These are phyloP conservation scores for Aspidoscelis tigris DNA, from an alignment of 2,113 vertebrate species.

Conservation along the genomic window DNA sequence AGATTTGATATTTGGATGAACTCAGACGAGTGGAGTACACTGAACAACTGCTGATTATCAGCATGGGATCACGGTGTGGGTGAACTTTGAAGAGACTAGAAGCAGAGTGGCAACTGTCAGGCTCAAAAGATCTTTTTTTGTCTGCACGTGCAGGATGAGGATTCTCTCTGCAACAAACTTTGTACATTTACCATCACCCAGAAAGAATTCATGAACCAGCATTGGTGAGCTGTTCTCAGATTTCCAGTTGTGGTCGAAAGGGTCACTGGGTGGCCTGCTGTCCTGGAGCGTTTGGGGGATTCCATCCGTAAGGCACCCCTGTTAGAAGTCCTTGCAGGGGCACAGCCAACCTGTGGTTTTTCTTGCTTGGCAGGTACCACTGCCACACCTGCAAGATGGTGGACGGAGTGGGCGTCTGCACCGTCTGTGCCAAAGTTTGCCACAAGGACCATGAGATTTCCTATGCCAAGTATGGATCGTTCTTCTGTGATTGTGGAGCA, in stretches of 20 bases:
- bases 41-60: too few relatives aligned
- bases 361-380: slow-evolving; percentile 87
- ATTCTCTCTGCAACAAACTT: slow-evolving; percentile 98
- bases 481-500: slow-evolving; percentile 99
- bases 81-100: too few relatives aligned
- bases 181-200: slow-evolving; percentile 99
- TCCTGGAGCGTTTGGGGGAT: background rate
- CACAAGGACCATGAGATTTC: slow-evolving; percentile 99
- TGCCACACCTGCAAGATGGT: slow-evolving; percentile 99
- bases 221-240: slow-evolving; percentile 85
- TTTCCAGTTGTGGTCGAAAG: background rate
- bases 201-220: slow-evolving; percentile 99
- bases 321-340: background rate
- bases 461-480: slow-evolving; percentile 98
- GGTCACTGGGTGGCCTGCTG: too few relatives aligned
- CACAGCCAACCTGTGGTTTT: background rate
- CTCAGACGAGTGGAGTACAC: too few relatives aligned
- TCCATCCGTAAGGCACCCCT: background rate
- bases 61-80: too few relatives aligned
- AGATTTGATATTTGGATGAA: too few relatives aligned
- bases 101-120: background rate
- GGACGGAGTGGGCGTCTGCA: slow-evolving; percentile 98
- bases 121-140: slow-evolving; percentile 38
- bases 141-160: slow-evolving; percentile 87
- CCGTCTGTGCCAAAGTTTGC: slow-evolving; percentile 98